Conservation (phyloP, 2,888 invertebrate genomes). For the Acronicta aceris region DNA sequence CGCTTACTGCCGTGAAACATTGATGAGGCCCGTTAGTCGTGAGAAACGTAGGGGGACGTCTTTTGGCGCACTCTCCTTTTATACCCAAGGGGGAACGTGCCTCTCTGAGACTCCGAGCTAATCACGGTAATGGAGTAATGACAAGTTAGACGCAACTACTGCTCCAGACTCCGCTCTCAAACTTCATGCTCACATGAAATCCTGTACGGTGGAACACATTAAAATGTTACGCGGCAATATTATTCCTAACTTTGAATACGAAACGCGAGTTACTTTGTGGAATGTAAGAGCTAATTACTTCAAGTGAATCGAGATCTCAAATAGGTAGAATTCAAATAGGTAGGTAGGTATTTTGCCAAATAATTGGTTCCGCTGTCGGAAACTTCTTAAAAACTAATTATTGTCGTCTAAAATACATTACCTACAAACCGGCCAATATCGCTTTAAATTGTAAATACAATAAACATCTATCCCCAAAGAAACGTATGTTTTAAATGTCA, state of each 20-base stretch:
- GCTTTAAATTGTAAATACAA: constrained; percentile 22
- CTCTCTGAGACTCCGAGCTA: constrained; percentile 64
- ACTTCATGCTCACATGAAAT: constrained; percentile 60
- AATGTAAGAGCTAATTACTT: constrained; percentile 40
- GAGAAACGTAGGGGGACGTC: constrained; percentile 52
- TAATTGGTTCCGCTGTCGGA: too few species aligned
- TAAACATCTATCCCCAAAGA: constrained; percentile 38
- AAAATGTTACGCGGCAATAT: constrained; percentile 63
- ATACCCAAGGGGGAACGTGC: constrained; percentile 40
- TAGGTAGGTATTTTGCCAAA: too few species aligned
- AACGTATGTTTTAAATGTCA: constrained; percentile 43
- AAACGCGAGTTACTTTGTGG: constrained; percentile 43
- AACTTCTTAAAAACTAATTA: too few species aligned
- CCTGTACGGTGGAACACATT: constrained; percentile 56
- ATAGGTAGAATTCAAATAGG: too few species aligned
- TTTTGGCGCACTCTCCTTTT: constrained; percentile 43
- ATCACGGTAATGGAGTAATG: constrained; percentile 85
- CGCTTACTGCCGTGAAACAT: constrained; percentile 82
- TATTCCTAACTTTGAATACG: constrained; percentile 57
- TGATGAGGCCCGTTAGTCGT: constrained; percentile 77
- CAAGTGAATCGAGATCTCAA: constrained; percentile 28
- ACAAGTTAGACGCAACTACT: constrained; percentile 77
- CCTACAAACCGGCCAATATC: constrained; percentile 12
- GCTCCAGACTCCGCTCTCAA: constrained; percentile 50
- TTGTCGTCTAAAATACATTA: too few species aligned